These are phyloP conservation scores for Apaloderma vittatum DNA, from an alignment of 2,113 vertebrate species.

Conservation along the genomic window DNA sequence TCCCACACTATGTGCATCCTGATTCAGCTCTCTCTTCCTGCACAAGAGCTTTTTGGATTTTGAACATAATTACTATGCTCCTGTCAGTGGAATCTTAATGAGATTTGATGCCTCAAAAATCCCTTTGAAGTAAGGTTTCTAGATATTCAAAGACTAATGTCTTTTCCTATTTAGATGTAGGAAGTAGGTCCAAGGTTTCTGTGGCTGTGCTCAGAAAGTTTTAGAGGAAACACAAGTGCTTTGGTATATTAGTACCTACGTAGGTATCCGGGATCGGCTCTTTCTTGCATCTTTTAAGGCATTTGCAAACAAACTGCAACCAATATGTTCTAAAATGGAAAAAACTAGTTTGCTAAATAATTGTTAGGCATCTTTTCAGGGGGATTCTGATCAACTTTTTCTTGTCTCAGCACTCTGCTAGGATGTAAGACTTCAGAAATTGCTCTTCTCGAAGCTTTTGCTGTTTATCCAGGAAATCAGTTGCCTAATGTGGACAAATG, in stretches of 20 bases:
- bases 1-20: background rate
- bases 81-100: background rate
- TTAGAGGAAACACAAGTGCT: background rate
- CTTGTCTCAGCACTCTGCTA: background rate
- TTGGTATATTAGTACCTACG: background rate
- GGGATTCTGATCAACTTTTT: background rate
- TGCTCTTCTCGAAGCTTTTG: background rate
- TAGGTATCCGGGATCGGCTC: background rate
- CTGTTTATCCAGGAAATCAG: background rate
- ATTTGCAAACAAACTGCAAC: background rate
- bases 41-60: background rate
- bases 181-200: background rate
- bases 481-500: background rate
- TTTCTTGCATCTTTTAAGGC: background rate
- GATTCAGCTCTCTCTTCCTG: background rate
- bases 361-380: background rate
- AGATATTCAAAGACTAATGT: background rate
- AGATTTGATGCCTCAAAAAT: background rate
- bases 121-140: background rate
- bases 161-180: background rate
- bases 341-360: background rate
- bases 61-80: background rate
- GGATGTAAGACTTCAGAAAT: background rate
- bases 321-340: background rate
- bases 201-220: background rate